Evolutionary conservation across 2,113 vertebrate species (phyloP).

Genomic region (Halichoeres trimaculatus): DNA sequence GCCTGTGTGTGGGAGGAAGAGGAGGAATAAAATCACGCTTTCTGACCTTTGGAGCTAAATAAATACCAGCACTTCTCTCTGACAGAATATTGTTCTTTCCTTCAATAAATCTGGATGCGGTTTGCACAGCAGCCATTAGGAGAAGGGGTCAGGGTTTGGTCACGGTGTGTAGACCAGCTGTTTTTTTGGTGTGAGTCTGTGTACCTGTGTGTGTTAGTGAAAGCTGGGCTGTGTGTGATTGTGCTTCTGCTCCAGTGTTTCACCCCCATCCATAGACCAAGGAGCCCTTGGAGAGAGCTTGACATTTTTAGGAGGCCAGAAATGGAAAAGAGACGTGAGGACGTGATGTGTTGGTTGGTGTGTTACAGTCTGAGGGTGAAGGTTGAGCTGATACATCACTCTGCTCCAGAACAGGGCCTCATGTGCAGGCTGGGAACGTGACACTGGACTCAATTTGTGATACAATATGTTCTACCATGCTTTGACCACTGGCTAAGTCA

Average conservation of each 20-base stretch:
- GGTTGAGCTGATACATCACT: slow-evolving; percentile 4
- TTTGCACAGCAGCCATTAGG: slow-evolving; percentile 8
- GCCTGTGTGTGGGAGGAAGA: slow-evolving; percentile 31
- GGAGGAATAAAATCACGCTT: slow-evolving; percentile 35
- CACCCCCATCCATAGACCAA: not conserved
- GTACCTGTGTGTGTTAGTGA: not conserved
- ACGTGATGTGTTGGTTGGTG: not conserved
- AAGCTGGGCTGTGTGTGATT: slow-evolving; percentile 7
- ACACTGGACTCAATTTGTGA: not conserved
- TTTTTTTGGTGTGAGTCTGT: slow-evolving; percentile 3
- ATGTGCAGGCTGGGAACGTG: no score
- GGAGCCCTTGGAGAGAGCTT: slow-evolving; percentile 25
- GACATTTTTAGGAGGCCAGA: slow-evolving; percentile 39
- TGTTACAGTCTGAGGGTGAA: not conserved
- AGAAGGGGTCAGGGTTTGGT: slow-evolving; percentile 13
- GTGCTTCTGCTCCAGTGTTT: not conserved
- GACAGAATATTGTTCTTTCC: slow-evolving; percentile 25
- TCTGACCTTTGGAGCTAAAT: slow-evolving; percentile 58
- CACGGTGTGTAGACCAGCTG: not conserved
- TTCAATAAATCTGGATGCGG: slow-evolving; percentile 15
- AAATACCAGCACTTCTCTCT: slow-evolving; percentile 46
- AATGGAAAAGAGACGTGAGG: slow-evolving; percentile 21
- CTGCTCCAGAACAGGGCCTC: not conserved
- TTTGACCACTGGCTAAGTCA: no score
- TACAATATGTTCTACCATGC: no score